Percentiles rank a stretch among this genome's conserved stretches.
Conservation (phyloP, 1,140 invertebrate species). For the Hycleus phaleratus region DNA sequence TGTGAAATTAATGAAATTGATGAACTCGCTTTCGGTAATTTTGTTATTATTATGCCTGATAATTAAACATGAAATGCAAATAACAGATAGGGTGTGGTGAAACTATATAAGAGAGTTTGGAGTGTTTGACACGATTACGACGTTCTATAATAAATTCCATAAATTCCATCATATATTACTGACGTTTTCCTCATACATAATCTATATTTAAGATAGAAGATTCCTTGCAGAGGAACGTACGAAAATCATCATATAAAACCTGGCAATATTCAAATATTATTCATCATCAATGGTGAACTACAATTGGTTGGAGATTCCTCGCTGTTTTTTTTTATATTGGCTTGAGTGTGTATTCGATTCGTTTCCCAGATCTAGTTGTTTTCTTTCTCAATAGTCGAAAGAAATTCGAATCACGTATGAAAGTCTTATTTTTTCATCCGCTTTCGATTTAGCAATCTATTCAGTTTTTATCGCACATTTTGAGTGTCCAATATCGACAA, state of each 20-base stretch:
- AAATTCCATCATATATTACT: neutral
- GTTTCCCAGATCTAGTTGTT: neutral
- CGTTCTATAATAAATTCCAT: neutral
- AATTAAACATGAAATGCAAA: no score
- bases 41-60: no score
- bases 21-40: no score
- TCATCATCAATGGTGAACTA: no score
- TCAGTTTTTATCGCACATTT: constrained; percentile 38
- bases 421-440: constrained; percentile 38
- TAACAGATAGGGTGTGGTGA: no score
- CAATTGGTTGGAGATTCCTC: no score
- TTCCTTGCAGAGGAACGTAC: neutral
- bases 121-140: no score
- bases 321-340: neutral
- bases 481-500: constrained; percentile 31
- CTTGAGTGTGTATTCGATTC: constrained; percentile 4
- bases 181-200: neutral
- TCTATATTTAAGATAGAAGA: neutral
- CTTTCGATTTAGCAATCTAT: constrained; percentile 38
- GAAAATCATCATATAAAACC: no score
- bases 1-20: no score
- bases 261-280: no score
- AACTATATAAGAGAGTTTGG: no score
- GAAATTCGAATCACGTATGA: constrained; percentile 31
- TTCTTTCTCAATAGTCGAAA: neutral